phyloP scores from a whole-genome alignment of 2,888 invertebrate species.

The Oligia latruncula region DNA sequence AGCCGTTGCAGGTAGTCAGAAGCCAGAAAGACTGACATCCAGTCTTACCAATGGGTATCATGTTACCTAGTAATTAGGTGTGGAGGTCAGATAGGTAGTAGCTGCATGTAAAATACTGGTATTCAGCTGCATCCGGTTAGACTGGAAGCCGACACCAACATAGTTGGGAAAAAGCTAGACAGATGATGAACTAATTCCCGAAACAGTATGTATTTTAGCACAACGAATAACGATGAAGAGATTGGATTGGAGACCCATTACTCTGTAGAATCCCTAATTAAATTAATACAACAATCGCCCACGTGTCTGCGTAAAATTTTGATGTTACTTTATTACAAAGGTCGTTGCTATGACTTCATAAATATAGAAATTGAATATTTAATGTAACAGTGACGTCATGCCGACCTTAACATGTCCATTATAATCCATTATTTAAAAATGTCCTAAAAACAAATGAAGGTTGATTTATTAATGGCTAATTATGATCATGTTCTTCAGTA shows the following conservation, averaged over 20 bases:
- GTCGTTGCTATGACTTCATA: slow-evolving; percentile 57
- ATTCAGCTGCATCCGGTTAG: not conserved
- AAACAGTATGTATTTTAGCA: not conserved
- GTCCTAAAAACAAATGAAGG: slow-evolving; percentile 7
- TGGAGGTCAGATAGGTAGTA: too few relatives aligned
- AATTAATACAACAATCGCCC: slow-evolving; percentile 19
- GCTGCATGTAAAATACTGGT: too few relatives aligned
- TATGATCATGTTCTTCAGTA: not conserved
- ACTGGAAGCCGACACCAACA: not conserved
- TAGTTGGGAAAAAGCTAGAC: not conserved
- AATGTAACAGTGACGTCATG: slow-evolving; percentile 37
- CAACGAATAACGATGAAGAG: not conserved
- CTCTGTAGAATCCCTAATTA: slow-evolving; percentile 11
- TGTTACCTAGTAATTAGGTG: too few relatives aligned
- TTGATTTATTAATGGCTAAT: slow-evolving; percentile 5
- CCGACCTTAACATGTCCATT: slow-evolving; percentile 32
- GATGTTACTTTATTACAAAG: slow-evolving; percentile 44
- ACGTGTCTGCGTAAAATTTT: slow-evolving; percentile 17
- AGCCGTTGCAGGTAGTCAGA: too few relatives aligned
- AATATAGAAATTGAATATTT: slow-evolving; percentile 41
- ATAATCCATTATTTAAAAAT: slow-evolving; percentile 25
- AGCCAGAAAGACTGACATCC: too few relatives aligned
- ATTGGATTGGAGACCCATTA: not conserved
- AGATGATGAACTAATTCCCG: not conserved
- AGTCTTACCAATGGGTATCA: too few relatives aligned